Base-by-base conservation (phyloP, 1,140 invertebrate genomes). In the Pachyrhynchus sulphureomaculatus region DNA sequence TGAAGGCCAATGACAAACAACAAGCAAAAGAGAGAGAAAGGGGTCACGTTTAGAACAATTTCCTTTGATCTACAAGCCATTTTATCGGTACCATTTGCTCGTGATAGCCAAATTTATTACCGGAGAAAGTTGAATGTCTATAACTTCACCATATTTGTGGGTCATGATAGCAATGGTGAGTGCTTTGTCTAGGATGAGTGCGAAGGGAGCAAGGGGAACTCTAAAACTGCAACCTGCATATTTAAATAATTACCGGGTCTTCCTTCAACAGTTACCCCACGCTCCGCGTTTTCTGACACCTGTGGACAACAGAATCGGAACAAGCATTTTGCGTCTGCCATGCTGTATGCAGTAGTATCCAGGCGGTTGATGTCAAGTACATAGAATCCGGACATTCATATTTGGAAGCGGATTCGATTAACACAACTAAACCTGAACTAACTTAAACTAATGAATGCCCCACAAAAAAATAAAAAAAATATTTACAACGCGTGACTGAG, bases 171-270 rank as follows among this genome's bases (percentile, higher is more conserved):
- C 12, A 34, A 53, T 26, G 34, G 34, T 3, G 8, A 53, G 12
- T 53, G 51, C 23, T 53, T 53, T 39, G 12, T 53, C 1, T 53
- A 34, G 51, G 51, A 53, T 9, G 51, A 53, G 13, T 39, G 34
- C 1, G 3, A 37, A 39, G 34, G 33, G 1, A 53, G 39, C 20
- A 53, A 53, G 12, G 33, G 51, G 2, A 53, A 34, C 39, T 1
- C 13, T 5, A 33, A 52, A 33, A 52, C 37, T 20, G 34, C 4
- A 1, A 52, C 2, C 37, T 52, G 49, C 18, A 1, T 52, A 8
- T 26, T 53, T 0, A 53, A 53, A 51, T 51, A 34, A 10, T n/a
- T 51, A 12, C 29, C 2, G 1, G 9, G 4, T 12, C 18, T 29
- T 1, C 26, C 26, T 1, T 1, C 8, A 29, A 6, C 5, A 2